Conservation (phyloP, 2,797 vertebrate species). For the Phaenicophaeus curvirostris region DNA sequence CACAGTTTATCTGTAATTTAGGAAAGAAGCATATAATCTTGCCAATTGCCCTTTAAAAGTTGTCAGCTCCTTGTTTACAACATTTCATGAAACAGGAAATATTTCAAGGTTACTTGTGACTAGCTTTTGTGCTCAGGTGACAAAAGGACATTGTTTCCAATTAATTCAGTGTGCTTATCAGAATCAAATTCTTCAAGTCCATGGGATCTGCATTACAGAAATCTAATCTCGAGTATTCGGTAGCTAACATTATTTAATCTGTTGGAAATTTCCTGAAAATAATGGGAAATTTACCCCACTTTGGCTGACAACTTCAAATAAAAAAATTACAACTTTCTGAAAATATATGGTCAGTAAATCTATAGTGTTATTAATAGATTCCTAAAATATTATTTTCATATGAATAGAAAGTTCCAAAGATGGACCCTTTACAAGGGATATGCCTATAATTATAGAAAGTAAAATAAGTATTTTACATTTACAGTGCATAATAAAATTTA, state of each 20-base stretch:
- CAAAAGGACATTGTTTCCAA: background rate
- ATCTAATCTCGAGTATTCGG: background rate
- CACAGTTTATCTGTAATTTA: slow-evolving; percentile 37
- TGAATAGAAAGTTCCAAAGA: background rate
- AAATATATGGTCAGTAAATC: slow-evolving; percentile 18
- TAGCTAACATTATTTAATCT: background rate
- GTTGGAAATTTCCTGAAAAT: background rate
- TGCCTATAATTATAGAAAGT: background rate
- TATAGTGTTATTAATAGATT: background rate
- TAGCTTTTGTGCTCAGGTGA: slow-evolving; percentile 2
- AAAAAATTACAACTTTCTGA: slow-evolving; percentile 15
- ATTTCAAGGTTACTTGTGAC: slow-evolving; percentile 36
- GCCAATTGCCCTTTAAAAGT: slow-evolving; percentile 22
- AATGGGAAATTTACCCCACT: background rate
- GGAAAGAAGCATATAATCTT: slow-evolving; percentile 46
- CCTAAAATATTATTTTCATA: slow-evolving; percentile 1
- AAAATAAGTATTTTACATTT: slow-evolving; percentile 44
- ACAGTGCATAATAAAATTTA: slow-evolving; percentile 10
- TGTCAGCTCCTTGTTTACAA: slow-evolving; percentile 23
- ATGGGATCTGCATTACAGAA: background rate
- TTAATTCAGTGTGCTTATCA: background rate
- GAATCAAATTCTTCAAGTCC: background rate
- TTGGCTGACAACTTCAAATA: background rate
- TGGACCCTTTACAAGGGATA: background rate
- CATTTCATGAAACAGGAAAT: background rate